Conservation (phyloP, 2,113 vertebrate species). For the Myotis lucifugus region DNA sequence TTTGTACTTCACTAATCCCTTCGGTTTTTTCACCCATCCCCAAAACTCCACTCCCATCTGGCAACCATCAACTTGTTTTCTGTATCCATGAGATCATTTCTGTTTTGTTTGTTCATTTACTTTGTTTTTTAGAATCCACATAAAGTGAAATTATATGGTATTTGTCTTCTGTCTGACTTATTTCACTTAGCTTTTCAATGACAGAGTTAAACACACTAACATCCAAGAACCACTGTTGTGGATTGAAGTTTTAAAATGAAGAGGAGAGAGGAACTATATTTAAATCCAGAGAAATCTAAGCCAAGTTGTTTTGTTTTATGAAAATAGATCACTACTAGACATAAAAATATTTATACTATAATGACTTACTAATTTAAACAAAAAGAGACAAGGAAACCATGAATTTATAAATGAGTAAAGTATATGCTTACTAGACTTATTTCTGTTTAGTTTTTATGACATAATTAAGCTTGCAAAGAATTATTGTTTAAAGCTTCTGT, state of each 20-base stretch:
- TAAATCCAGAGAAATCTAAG: slow-evolving; percentile 37
- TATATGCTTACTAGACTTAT: background rate
- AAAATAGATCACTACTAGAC: background rate
- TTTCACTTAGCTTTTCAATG: slow-evolving; percentile 14
- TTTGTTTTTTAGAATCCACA: background rate
- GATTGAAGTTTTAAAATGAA: slow-evolving; percentile 20
- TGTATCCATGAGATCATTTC: background rate
- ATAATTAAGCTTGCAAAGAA: slow-evolving; percentile 45
- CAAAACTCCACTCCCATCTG: background rate
- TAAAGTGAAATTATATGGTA: background rate
- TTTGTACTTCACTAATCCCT: background rate
- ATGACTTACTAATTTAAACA: slow-evolving; percentile 43
- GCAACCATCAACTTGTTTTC: background rate
- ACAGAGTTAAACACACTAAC: background rate
- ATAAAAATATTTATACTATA: slow-evolving; percentile 10
- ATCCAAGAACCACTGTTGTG: background rate
- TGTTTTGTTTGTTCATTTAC: background rate
- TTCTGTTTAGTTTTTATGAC: slow-evolving; percentile 38
- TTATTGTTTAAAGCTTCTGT: background rate
- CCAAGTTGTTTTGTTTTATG: slow-evolving; percentile 52
- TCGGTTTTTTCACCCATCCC: background rate
- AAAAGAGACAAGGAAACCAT: background rate
- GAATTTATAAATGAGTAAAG: slow-evolving; percentile 25
- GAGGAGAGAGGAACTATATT: background rate
- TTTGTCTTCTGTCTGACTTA: background rate